Base-by-base conservation (phyloP, 2,113 vertebrate species). In the Scytalopus superciliaris region DNA sequence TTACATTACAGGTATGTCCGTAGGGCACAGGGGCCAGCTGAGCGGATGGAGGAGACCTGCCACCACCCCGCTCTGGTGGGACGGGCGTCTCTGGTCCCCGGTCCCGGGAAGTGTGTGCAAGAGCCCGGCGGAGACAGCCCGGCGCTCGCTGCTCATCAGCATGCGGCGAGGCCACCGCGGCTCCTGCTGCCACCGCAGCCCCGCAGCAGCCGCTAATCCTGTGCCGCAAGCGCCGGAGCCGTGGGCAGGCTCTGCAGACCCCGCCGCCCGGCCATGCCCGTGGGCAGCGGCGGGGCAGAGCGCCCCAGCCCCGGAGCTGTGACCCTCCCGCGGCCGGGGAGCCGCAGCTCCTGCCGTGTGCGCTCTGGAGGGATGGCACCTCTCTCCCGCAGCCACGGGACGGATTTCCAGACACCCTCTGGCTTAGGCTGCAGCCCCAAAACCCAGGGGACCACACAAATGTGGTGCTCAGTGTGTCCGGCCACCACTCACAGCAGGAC, bases 101-200 rank as follows among this genome's bases (percentile, higher is more conserved):
- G 18, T 24, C 42, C 47, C 2, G 2, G 68, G 50, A 85, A 59
- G 69, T 64, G 49, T 28, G 63, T 4, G 4, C 37, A 16, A n/a
- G 68, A 72, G 69, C 59, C 62, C 57, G 35, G 63, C 1, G 17
- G 49, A 47, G 84, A 55, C 69, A 89, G 90, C 52, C 40, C 19
- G 14, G 44, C 17, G 2, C 0, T 24, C 10, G 1, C 73, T 1
- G 22, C 90, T 96, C 94, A 97, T 96, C 96, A 91, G 92, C 95
- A 96, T 95, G 87, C 94, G 8, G 74, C 2, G 7, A 94, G 74
- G 90, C 84, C 84, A 56, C 69, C 81, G 2, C 31, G 4, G 87
- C 59, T 70, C 42, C 79, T 62, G 75, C 86, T 85, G 85, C 83
- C 90, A 80, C 74, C 1, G 1, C 88, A 84, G 69, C 80, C 93